Conservation (phyloP, 2,113 vertebrate species). For the Tachysurus vachellii region DNA sequence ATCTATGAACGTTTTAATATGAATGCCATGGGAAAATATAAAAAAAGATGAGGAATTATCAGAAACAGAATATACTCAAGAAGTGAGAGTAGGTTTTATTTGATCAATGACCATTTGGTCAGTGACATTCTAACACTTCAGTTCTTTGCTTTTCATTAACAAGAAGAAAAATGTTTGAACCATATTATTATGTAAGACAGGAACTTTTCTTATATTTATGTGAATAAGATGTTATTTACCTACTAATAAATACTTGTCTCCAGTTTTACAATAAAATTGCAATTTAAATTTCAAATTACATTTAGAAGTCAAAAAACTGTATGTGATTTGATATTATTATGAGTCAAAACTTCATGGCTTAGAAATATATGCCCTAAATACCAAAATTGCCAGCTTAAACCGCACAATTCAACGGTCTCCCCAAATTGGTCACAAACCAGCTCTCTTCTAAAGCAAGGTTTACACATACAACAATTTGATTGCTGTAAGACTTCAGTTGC, state of each 20-base stretch:
- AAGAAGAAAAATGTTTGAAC: background rate
- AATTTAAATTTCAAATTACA: background rate
- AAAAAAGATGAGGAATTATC: background rate
- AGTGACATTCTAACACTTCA: background rate
- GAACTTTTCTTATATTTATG: background rate
- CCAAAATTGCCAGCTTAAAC: background rate
- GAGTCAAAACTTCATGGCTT: background rate
- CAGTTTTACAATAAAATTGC: background rate
- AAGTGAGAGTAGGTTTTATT: background rate
- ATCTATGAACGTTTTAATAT: conserved; percentile 58
- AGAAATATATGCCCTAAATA: background rate
- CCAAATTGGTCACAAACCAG: background rate
- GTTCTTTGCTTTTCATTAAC: background rate
- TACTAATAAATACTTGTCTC: background rate
- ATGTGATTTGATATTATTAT: background rate
- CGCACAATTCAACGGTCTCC: background rate
- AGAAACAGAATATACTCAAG: background rate
- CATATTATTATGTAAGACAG: background rate
- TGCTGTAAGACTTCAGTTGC: no score
- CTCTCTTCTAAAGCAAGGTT: background rate
- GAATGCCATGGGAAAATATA: background rate
- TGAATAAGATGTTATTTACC: background rate
- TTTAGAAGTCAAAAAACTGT: background rate
- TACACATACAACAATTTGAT: no score
- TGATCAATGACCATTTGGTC: background rate